These are phyloP conservation scores for Myotis brandtii DNA, from an alignment of 2,113 vertebrate species.

Conservation along the genomic window DNA sequence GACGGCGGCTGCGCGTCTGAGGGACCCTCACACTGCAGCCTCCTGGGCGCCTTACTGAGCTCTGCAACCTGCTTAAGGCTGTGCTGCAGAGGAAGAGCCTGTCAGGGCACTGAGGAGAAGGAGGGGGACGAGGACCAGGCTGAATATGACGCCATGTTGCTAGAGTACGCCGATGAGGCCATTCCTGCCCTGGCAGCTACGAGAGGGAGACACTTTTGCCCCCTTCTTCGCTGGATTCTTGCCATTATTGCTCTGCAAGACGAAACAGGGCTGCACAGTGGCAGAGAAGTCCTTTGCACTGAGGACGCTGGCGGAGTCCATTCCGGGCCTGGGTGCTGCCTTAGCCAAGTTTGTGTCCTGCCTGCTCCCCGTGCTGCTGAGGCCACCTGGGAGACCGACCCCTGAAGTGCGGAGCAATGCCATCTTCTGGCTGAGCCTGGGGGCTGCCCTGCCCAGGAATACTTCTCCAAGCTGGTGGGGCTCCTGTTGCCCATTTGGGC, in stretches of 20 bases:
- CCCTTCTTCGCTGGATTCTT: slow-evolving; percentile 92
- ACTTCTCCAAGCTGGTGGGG: slow-evolving; percentile 90
- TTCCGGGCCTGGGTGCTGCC: slow-evolving; percentile 85
- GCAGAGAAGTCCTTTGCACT: slow-evolving; percentile 93
- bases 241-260: slow-evolving; percentile 91
- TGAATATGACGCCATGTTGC: slow-evolving; percentile 92
- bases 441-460: slow-evolving; percentile 84
- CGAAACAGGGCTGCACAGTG: slow-evolving; percentile 89
- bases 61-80: slow-evolving; percentile 87
- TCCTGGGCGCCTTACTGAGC: slow-evolving; percentile 85
- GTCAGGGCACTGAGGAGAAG: slow-evolving; percentile 86
- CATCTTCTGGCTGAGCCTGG: slow-evolving; percentile 90
- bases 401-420: slow-evolving; percentile 93
- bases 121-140: slow-evolving; percentile 92
- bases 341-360: slow-evolving; percentile 87
- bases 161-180: slow-evolving; percentile 93
- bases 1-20: slow-evolving; percentile 87
- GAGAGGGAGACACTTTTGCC: slow-evolving; percentile 87
- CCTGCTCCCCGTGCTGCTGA: slow-evolving; percentile 88
- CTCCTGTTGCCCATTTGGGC: slow-evolving; percentile 90
- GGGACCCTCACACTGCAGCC: slow-evolving; percentile 84
- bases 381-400: slow-evolving; percentile 86
- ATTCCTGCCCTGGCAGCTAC: slow-evolving; percentile 89
- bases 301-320: slow-evolving; percentile 89
- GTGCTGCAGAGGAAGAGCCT: slow-evolving; percentile 91